Percentiles rank a stretch among this genome's conserved stretches.
These are phyloP conservation scores for Hippopotamyrus pictus DNA, from an alignment of 2,797 vertebrate species.

Conservation along the genomic window DNA sequence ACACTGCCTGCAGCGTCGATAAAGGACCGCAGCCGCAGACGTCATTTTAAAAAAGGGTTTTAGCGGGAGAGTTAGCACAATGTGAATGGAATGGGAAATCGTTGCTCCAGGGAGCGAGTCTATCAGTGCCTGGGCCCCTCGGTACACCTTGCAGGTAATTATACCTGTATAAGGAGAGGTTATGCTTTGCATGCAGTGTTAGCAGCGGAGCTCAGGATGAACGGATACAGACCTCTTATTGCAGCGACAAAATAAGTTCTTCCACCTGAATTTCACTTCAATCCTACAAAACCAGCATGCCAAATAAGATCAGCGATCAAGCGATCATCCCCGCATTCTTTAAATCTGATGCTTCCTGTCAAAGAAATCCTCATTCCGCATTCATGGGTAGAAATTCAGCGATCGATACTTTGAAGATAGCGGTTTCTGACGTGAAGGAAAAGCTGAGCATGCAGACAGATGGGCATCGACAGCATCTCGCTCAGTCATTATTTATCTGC, in stretches of 20 bases:
- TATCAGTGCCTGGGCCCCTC: neutral
- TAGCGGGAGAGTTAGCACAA: neutral
- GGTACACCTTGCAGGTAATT: neutral
- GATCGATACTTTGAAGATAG: neutral
- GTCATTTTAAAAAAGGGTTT: neutral
- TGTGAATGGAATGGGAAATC: slow-evolving; percentile 9
- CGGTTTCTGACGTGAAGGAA: neutral
- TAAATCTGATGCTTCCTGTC: neutral
- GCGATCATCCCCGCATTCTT: neutral
- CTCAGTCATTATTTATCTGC: neutral
- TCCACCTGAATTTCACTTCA: neutral
- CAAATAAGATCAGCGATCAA: neutral
- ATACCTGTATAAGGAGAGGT: neutral
- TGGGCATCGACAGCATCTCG: neutral
- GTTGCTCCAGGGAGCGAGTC: neutral
- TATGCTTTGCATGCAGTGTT: neutral
- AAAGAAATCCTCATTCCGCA: neutral
- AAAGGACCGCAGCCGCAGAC: neutral
- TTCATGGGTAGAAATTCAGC: neutral
- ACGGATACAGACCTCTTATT: neutral
- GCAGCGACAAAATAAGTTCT: neutral
- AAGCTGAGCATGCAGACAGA: neutral
- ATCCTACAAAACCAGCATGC: neutral
- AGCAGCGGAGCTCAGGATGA: neutral
- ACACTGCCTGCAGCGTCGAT: neutral